A percentile compares a stretch with the other conserved stretches of the same genome.
These are phyloP conservation scores for Craseonycteris thonglongyai DNA, from an alignment of 2,113 vertebrate genomes.

Conservation along the genomic window DNA sequence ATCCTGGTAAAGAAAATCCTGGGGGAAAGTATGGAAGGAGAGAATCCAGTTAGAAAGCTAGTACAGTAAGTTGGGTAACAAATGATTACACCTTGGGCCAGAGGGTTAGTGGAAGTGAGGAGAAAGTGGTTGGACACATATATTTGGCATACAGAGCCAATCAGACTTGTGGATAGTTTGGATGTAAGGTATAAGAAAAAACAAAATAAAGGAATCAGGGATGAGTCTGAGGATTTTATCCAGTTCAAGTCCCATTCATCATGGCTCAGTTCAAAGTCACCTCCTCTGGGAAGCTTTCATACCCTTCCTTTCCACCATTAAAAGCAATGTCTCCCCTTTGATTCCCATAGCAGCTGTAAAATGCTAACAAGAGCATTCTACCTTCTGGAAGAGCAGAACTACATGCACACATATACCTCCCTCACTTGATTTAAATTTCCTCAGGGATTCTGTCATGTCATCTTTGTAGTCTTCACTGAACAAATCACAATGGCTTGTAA, in stretches of 20 bases:
- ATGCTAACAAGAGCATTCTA: not conserved
- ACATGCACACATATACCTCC: not conserved
- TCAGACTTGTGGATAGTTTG: not conserved
- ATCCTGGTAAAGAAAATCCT: slow-evolving; percentile 9
- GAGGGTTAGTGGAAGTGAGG: not conserved
- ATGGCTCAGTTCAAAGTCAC: slow-evolving; percentile 2
- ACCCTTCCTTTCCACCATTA: not conserved
- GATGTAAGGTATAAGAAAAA: not conserved
- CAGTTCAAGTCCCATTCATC: not conserved
- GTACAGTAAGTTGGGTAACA: not conserved
- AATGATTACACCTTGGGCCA: not conserved
- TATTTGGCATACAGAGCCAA: slow-evolving; percentile 10
- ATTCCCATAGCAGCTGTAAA: not conserved
- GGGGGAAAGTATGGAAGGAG: not conserved
- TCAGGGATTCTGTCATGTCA: not conserved
- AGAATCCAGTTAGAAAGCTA: slow-evolving; percentile 16
- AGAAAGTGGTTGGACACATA: not conserved
- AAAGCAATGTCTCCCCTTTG: not conserved
- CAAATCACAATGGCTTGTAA: not conserved
- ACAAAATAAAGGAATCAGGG: not conserved
- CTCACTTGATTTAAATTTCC: not conserved
- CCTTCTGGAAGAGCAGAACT: not conserved
- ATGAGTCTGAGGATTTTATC: not conserved
- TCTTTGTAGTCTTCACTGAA: not conserved
- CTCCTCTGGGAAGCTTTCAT: not conserved